Conservation (phyloP, 2,797 vertebrate species). For the Anguilla pacifica region DNA sequence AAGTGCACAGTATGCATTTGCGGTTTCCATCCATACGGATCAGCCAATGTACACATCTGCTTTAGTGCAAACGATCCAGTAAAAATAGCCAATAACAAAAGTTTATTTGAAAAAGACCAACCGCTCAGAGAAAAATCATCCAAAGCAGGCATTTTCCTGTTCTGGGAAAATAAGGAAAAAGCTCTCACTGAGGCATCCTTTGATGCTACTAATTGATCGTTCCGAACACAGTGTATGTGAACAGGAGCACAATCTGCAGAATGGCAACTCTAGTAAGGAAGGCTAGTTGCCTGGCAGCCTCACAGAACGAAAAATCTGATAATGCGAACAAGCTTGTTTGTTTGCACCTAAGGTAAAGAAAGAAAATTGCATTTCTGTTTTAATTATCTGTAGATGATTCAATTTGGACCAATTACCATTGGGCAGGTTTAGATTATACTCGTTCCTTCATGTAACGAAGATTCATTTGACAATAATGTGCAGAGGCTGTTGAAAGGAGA, state of each 20-base stretch:
- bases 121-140: neutral
- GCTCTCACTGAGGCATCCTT: neutral
- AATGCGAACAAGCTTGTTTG: neutral
- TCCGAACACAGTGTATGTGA: neutral
- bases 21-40: slow-evolving; percentile 29
- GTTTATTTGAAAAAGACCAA: neutral
- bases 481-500: neutral
- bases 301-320: neutral
- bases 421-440: neutral
- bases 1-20: neutral
- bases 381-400: neutral
- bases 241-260: neutral
- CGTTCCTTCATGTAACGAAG: neutral
- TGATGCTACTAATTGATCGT: neutral
- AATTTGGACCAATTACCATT: neutral
- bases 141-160: neutral
- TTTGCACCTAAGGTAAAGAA: neutral
- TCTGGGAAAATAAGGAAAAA: neutral
- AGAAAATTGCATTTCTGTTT: neutral
- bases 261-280: neutral
- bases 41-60: neutral
- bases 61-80: neutral
- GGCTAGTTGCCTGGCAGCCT: neutral
- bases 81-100: neutral
- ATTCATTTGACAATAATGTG: neutral